A percentile compares a stretch with the other conserved stretches of the same genome.
Evolutionary conservation across 2,113 vertebrate genomes (phyloP).

Genomic region (Passer montanus): DNA sequence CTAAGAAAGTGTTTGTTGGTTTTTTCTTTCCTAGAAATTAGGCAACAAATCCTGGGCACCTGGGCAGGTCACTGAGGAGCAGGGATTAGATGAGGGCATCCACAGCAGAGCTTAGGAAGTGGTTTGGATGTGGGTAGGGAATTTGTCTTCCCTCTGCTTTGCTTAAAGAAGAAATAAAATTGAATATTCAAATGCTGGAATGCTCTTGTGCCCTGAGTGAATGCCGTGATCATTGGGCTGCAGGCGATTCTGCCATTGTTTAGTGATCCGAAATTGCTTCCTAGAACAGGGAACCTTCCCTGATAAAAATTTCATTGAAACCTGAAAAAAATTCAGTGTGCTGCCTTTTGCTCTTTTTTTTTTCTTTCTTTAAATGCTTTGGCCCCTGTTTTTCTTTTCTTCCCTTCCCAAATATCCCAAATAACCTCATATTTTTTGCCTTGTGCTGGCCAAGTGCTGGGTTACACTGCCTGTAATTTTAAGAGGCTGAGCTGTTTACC

Average conservation of each 20-base stretch:
- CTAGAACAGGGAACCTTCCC: not conserved
- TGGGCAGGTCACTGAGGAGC: not conserved
- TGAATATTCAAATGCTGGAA: not conserved
- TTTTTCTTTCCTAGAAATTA: not conserved
- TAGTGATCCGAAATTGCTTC: conserved; percentile 3
- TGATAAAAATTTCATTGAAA: not conserved
- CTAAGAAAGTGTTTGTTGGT: not conserved
- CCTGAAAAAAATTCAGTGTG: not conserved
- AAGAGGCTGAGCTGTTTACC: not conserved
- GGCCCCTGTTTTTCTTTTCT: not conserved
- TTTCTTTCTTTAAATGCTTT: not conserved
- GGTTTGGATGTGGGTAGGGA: not conserved
- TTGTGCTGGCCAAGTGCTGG: not conserved
- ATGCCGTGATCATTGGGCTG: not conserved
- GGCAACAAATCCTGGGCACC: not conserved
- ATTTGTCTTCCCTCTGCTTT: not conserved
- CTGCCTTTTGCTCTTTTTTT: not conserved
- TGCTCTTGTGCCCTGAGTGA: conserved; percentile 17
- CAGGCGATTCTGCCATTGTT: not conserved
- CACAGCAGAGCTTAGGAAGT: not conserved
- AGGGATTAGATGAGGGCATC: not conserved
- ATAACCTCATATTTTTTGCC: not conserved
- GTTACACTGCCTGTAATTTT: not conserved
- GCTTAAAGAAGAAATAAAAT: not conserved
- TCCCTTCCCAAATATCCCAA: not conserved